Conservation (phyloP, 2,113 vertebrate species). For the Caranx ignobilis region DNA sequence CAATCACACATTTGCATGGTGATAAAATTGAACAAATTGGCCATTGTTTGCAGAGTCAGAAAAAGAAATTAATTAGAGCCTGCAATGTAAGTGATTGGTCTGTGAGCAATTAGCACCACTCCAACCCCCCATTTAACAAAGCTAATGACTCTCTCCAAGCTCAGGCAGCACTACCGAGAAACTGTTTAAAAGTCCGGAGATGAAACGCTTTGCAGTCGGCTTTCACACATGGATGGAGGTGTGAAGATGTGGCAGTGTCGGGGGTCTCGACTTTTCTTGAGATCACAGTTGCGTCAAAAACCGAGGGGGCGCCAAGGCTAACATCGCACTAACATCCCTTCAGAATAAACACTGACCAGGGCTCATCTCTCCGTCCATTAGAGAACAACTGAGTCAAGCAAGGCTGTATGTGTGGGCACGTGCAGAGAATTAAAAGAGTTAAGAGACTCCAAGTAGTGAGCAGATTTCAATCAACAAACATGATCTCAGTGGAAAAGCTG, state of each 20-base stretch:
- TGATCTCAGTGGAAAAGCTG: conserved; percentile 51
- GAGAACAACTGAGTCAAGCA: background rate
- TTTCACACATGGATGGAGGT: conserved; percentile 3
- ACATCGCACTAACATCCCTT: too few species aligned
- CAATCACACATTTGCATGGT: conserved; percentile 15
- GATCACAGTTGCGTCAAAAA: background rate
- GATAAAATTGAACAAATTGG: conserved; percentile 46
- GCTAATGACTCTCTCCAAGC: conserved; percentile 50
- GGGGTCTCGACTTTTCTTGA: background rate
- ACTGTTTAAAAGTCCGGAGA: conserved; percentile 44
- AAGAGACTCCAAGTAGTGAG: conserved; percentile 35
- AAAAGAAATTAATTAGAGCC: conserved; percentile 42
- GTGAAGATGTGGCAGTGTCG: conserved; percentile 7
- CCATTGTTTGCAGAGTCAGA: conserved; percentile 43
- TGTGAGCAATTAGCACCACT: conserved; percentile 58
- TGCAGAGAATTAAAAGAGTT: conserved; percentile 11
- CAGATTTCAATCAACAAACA: conserved; percentile 69
- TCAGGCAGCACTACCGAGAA: conserved; percentile 3
- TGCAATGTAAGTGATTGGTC: conserved; percentile 48
- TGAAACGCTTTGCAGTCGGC: conserved; percentile 20
- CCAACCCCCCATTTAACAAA: conserved; percentile 38
- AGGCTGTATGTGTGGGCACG: background rate
- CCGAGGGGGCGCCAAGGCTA: too few species aligned
- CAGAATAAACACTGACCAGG: background rate
- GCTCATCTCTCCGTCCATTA: background rate